Evolutionary conservation across 2,797 vertebrate genomes (phyloP).

Genomic region (Arrhamphus sclerolepis): DNA sequence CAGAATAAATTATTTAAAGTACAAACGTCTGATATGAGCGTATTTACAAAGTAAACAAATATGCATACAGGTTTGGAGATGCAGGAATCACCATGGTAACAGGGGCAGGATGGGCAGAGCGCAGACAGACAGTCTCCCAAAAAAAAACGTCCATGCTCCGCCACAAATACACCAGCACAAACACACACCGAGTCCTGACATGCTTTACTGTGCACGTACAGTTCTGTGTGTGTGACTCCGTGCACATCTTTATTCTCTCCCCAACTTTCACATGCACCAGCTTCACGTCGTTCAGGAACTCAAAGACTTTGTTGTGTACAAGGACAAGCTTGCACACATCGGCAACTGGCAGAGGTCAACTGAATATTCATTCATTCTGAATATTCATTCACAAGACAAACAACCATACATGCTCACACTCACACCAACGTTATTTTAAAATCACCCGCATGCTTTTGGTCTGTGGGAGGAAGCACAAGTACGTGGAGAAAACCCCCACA

Average conservation of each 20-base stretch:
- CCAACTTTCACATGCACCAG: conserved; percentile 2
- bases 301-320: conserved; percentile 9
- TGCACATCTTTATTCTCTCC: not conserved
- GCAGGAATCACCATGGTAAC: conserved; percentile 83
- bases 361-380: conserved; percentile 12
- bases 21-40: conserved; percentile 47
- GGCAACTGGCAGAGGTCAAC: conserved; percentile 9
- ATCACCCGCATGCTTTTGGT: too few species aligned
- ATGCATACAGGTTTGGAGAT: conserved; percentile 69
- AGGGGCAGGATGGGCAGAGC: conserved; percentile 75
- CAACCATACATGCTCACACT: too few species aligned
- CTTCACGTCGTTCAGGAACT: conserved; percentile 10
- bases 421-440: too few species aligned
- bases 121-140: conserved; percentile 61
- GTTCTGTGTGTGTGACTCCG: not conserved
- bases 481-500: too few species aligned
- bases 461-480: too few species aligned
- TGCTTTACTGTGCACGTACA: conserved; percentile 6
- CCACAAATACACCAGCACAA: conserved; percentile 40
- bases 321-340: conserved; percentile 2
- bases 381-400: too few species aligned
- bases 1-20: conserved; percentile 27
- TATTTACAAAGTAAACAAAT: conserved; percentile 55
- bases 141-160: conserved; percentile 53
- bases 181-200: conserved; percentile 13